Percentiles rank a stretch among this genome's conserved stretches.
Conservation (phyloP, 2,113 vertebrate species). For the Dolichotis patagonum region DNA sequence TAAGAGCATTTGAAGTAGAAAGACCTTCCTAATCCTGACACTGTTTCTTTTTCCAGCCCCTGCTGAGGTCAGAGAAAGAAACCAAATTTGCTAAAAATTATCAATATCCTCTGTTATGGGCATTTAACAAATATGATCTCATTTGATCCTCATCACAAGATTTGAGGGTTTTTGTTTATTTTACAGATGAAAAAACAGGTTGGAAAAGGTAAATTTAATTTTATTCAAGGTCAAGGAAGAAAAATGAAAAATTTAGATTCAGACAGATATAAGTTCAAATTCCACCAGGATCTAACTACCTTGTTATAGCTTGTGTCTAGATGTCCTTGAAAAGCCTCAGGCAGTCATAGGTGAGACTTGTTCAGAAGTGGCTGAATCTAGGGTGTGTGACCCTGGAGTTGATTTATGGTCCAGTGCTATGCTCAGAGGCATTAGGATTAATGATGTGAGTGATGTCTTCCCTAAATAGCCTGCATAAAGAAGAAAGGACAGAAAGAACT, state of each 20-base stretch:
- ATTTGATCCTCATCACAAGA: not conserved
- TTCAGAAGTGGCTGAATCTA: not conserved
- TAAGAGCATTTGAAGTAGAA: conserved; percentile 40
- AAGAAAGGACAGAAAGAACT: not conserved
- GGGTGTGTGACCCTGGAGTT: not conserved
- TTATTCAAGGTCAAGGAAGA: conserved; percentile 7
- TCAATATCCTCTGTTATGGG: too few relatives aligned
- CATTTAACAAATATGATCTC: not conserved
- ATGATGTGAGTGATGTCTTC: not conserved
- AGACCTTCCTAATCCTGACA: not conserved
- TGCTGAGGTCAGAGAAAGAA: not conserved
- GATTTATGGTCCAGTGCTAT: not conserved
- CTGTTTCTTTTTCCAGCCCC: not conserved
- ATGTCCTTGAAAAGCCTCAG: not conserved
- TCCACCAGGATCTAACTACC: not conserved
- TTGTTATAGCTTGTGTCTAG: not conserved
- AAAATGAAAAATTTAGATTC: not conserved
- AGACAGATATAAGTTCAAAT: not conserved
- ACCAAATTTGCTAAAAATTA: not conserved
- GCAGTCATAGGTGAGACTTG: not conserved
- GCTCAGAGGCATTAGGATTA: not conserved
- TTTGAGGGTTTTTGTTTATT: conserved; percentile 8
- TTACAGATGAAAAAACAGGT: not conserved
- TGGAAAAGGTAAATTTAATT: not conserved
- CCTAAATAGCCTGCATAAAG: not conserved